Evolutionary conservation across 2,113 vertebrate species (phyloP).

Genomic region (Neoarius graeffei): DNA sequence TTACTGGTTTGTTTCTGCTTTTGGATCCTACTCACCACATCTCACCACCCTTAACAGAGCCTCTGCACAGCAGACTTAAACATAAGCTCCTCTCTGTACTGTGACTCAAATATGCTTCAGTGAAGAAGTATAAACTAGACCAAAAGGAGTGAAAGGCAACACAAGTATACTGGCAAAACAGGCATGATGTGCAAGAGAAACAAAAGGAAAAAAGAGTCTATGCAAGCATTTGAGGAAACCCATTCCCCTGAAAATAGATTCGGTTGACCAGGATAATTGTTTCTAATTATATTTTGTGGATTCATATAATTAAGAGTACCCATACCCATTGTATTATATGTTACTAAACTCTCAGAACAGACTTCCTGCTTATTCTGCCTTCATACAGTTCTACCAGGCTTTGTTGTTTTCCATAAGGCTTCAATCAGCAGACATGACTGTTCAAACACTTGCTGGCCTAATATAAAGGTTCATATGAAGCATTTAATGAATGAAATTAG

Average conservation of each 20-base stretch:
- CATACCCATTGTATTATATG: no score
- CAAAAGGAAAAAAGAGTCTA: background rate
- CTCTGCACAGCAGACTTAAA: background rate
- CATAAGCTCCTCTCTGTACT: background rate
- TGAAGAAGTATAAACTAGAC: background rate
- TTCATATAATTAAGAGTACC: no score
- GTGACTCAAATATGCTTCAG: background rate
- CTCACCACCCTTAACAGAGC: no score
- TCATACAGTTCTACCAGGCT: background rate
- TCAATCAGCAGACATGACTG: background rate
- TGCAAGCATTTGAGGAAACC: background rate
- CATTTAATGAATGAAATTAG: background rate
- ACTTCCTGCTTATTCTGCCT: background rate
- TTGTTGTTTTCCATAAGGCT: background rate
- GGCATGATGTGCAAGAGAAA: background rate
- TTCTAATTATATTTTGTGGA: background rate
- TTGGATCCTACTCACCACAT: no score
- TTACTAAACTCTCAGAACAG: background rate
- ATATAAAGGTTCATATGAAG: background rate
- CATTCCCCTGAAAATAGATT: background rate
- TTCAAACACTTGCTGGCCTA: background rate
- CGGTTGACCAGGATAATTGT: background rate
- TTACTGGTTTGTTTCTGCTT: no score
- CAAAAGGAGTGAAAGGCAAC: background rate
- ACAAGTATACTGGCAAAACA: background rate